Evolutionary conservation across 2,888 invertebrate species (phyloP).

Genomic region (Scaptomyza cyrtandrae): DNA sequence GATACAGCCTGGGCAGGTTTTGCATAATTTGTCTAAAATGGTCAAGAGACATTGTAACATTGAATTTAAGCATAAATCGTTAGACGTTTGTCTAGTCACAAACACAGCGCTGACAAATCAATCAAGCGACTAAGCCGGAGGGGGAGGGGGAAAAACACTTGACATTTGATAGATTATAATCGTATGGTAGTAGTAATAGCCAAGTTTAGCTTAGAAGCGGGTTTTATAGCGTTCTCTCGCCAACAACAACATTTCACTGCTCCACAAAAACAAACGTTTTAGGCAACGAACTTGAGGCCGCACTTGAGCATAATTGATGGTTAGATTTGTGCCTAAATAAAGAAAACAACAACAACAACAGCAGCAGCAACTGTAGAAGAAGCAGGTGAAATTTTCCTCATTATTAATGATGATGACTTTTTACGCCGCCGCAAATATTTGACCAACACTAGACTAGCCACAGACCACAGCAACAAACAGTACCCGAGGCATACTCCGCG

Average conservation of each 20-base stretch:
- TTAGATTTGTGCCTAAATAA: conserved; percentile 59
- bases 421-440: conserved; percentile 73
- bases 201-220: conserved; percentile 22
- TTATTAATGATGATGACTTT: conserved; percentile 80
- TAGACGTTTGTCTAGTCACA: conserved; percentile 60
- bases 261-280: conserved; percentile 50
- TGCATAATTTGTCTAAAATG: conserved; percentile 78
- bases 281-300: conserved; percentile 53
- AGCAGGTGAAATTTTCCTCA: conserved; percentile 75
- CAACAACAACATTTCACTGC: conserved; percentile 16
- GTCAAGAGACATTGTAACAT: conserved; percentile 62
- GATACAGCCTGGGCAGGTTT: conserved; percentile 33
- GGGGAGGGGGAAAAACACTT: conserved; percentile 13
- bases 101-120: conserved; percentile 65
- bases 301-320: conserved; percentile 69
- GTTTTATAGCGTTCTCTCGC: conserved; percentile 12
- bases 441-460: conserved; percentile 59
- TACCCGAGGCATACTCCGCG: conserved; percentile 24
- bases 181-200: conserved; percentile 4
- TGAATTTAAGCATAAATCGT: conserved; percentile 65
- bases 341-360: conserved; percentile 51
- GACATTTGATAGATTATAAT: conserved; percentile 61
- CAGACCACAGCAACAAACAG: conserved; percentile 31
- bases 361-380: conserved; percentile 8
- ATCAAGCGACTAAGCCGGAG: conserved; percentile 44